These are phyloP conservation scores for Drosophila orena DNA, from an alignment of 1,140 invertebrate genomes.

Conservation along the genomic window DNA sequence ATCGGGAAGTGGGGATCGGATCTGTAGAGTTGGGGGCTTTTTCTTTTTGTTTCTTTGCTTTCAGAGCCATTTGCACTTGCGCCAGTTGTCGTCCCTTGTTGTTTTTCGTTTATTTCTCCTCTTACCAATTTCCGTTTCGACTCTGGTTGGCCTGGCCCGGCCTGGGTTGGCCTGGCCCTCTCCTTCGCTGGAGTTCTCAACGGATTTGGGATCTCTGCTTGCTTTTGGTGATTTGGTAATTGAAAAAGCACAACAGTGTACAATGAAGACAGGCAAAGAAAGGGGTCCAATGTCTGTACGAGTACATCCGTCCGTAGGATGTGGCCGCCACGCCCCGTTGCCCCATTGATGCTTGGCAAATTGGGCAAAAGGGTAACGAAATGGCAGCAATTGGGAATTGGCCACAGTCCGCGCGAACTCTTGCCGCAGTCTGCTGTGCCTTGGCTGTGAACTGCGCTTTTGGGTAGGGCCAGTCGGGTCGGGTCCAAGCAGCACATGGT, in stretches of 20 bases:
- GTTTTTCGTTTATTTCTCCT: slow-evolving; percentile 41
- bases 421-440: not conserved
- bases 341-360: slow-evolving; percentile 60
- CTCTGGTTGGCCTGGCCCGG: slow-evolving; percentile 22
- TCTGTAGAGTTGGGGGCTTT: slow-evolving; percentile 51
- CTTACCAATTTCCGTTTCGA: slow-evolving; percentile 80
- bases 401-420: slow-evolving; percentile 49
- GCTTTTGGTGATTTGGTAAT: slow-evolving; percentile 69
- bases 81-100: slow-evolving; percentile 64
- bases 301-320: slow-evolving; percentile 33
- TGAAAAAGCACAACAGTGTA: slow-evolving; percentile 52
- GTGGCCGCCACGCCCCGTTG: slow-evolving; percentile 34
- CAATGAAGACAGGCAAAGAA: not conserved
- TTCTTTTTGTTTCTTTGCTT: not conserved
- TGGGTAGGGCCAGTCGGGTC: slow-evolving; percentile 51
- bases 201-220: slow-evolving; percentile 42
- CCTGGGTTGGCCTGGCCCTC: slow-evolving; percentile 5
- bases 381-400: slow-evolving; percentile 69
- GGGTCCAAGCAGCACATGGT: slow-evolving; percentile 38
- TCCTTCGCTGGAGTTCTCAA: slow-evolving; percentile 33
- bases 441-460: slow-evolving; percentile 14
- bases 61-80: slow-evolving; percentile 75
- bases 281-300: slow-evolving; percentile 8
- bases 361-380: slow-evolving; percentile 77
- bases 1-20: not conserved